Base-by-base conservation (phyloP, 30 jellyfish, hydroid and myxozoan species). In the Cassiopea andromeda region DNA sequence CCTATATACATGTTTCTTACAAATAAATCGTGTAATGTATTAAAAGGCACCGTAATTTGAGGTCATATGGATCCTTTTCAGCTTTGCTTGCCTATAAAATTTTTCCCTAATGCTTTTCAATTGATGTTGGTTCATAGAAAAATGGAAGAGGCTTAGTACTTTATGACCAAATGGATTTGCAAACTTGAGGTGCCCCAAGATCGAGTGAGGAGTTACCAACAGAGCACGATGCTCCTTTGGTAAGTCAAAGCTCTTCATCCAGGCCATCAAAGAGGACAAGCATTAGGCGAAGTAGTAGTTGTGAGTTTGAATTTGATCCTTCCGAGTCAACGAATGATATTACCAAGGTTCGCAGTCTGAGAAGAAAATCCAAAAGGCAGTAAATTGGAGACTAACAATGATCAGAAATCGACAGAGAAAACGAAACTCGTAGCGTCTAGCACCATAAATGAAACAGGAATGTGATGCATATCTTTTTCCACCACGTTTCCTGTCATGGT, bases 201-300 rank as follows among this genome's bases (percentile, higher is more conserved):
- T 85, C 92, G 60, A 85, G 73, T 72, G 92, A 85, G 1, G 92
- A 85, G 44, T 71, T 85, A 16, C 38, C 75, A 7, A 85, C 83
- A 15, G 81, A 81, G 71, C 70, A 2, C 57, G 73, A 81, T 17
- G 50, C 54, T 2, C 73, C 19, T 5, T 2, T 66, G 17, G 72
- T 19, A 27, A 66, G 10, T 9, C 82, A 44, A 38, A 66, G 16
- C 15, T 1, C 49, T 17, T 43, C 72, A 27, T 80, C 27, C 38
- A 27, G 12, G 2, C 60, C 44, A 38, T 58, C 50, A n/a, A 5
- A 13, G 10, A 12, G 69, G n/a, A 13, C 68, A 17, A 60, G 43
- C 80, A 38, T 73, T 4, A 85, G 92, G 58, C 75, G 87, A 64
- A 45, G 87, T 58, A 85, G 79, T 64, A 85, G 92, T 50, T 85